Percentiles rank a stretch among this genome's conserved stretches.
phyloP scores from a whole-genome alignment of 2,113 vertebrate species.

The Lophius piscatorius region DNA sequence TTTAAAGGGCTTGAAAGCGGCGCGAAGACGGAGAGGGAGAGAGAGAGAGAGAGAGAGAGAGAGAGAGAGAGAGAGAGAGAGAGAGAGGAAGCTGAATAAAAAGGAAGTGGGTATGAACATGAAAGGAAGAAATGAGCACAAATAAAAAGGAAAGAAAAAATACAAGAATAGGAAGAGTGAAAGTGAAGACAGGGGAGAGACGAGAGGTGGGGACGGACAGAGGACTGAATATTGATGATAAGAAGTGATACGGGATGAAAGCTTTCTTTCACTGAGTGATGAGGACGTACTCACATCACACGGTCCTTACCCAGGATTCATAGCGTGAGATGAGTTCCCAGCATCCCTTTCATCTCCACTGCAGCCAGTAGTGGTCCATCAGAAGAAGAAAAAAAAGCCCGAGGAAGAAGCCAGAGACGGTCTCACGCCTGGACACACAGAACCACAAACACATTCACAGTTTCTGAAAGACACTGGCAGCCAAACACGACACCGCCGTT shows the following conservation, averaged over 20 bases:
- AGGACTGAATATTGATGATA: slow-evolving; percentile 58
- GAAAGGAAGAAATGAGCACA: background rate
- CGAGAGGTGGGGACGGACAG: slow-evolving; percentile 31
- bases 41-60: background rate
- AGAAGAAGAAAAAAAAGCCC: slow-evolving; percentile 48
- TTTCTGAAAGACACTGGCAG: slow-evolving; percentile 18
- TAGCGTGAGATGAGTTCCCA: slow-evolving; percentile 79
- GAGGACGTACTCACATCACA: slow-evolving; percentile 74
- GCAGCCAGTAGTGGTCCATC: slow-evolving; percentile 66
- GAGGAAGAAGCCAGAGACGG: slow-evolving; percentile 49
- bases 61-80: background rate
- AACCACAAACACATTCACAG: slow-evolving; percentile 4
- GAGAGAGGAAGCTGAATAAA: slow-evolving; percentile 8
- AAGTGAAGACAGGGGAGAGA: slow-evolving; percentile 37
- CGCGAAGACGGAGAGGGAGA: slow-evolving; percentile 2
- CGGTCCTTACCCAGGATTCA: slow-evolving; percentile 77
- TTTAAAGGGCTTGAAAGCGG: slow-evolving; percentile 4
- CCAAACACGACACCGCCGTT: slow-evolving; percentile 4
- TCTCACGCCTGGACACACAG: slow-evolving; percentile 35
- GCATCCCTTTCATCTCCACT: slow-evolving; percentile 76
- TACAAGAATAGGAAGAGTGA: slow-evolving; percentile 11
- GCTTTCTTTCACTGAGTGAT: slow-evolving; percentile 64
- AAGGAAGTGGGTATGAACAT: slow-evolving; percentile 28
- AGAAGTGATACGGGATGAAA: slow-evolving; percentile 72
- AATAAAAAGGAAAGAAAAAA: slow-evolving; percentile 10